phyloP scores from a whole-genome alignment of 2,797 vertebrate genomes.

The Esox masquinongy region DNA sequence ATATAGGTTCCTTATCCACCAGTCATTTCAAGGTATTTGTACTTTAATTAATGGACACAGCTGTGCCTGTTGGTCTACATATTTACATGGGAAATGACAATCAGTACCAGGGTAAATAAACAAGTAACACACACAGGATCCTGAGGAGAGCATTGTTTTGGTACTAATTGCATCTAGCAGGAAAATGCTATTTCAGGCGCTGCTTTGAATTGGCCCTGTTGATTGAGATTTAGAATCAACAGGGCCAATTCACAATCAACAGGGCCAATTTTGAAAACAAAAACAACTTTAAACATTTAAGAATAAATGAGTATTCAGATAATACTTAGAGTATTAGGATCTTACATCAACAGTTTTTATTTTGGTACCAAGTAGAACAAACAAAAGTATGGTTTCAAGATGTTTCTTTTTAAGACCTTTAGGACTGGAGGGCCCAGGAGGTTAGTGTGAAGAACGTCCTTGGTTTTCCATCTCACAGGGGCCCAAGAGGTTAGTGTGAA shows the following conservation, averaged over 20 bases:
- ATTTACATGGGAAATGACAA: conserved; percentile 52
- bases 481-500: too few species aligned
- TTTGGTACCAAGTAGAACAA: neutral
- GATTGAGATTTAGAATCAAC: neutral
- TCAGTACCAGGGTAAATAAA: conserved; percentile 45
- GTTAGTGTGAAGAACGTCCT: too few species aligned
- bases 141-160: conserved; percentile 51
- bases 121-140: conserved; percentile 35
- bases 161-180: conserved; percentile 54
- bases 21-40: neutral
- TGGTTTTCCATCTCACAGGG: too few species aligned
- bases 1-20: neutral
- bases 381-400: neutral
- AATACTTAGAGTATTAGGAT: neutral
- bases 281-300: conserved; percentile 7
- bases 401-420: neutral
- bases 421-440: neutral
- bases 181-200: conserved; percentile 42
- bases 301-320: neutral
- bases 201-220: conserved; percentile 21
- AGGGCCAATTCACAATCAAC: too few species aligned
- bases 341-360: neutral
- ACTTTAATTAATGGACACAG: neutral
- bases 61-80: conserved; percentile 25
- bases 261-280: neutral